A percentile compares a stretch with the other conserved stretches of the same genome.
phyloP scores from a whole-genome alignment of 2,888 invertebrate species.

The Hipparchia sbordonii region DNA sequence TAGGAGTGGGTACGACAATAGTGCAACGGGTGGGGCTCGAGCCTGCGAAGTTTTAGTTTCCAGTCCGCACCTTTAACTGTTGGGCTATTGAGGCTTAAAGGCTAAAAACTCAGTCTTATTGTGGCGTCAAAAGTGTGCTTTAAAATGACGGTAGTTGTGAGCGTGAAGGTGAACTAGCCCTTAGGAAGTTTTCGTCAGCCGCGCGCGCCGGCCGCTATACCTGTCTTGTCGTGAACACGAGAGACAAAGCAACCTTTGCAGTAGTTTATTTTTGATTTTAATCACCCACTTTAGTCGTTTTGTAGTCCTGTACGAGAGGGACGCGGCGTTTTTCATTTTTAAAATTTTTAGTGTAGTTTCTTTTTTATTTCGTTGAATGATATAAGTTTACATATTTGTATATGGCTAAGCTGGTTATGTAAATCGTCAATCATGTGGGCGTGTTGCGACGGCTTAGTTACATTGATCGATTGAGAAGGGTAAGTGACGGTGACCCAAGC shows the following conservation, averaged over 20 bases:
- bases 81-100: no score
- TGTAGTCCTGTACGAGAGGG: slow-evolving; percentile 11
- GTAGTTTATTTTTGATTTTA: slow-evolving; percentile 75
- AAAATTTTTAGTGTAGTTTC: slow-evolving; percentile 10
- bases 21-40: no score
- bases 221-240: slow-evolving; percentile 72
- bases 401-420: not conserved
- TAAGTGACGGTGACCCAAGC: no score
- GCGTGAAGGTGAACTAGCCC: not conserved
- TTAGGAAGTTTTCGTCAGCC: slow-evolving; percentile 6
- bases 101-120: no score
- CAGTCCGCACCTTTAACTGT: no score
- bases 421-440: no score
- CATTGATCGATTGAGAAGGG: no score
- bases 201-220: slow-evolving; percentile 9
- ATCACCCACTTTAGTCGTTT: slow-evolving; percentile 65
- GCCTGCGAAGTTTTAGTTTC: no score
- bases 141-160: not conserved
- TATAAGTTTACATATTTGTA: not conserved
- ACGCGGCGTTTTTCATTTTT: slow-evolving; percentile 20
- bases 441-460: no score
- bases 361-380: slow-evolving; percentile 14
- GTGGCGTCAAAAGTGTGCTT: no score
- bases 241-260: slow-evolving; percentile 72
- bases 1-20: no score